A percentile compares a stretch with the other conserved stretches of the same genome.
Conservation (phyloP, 2,113 vertebrate species). For the Macquaria ambigua region DNA sequence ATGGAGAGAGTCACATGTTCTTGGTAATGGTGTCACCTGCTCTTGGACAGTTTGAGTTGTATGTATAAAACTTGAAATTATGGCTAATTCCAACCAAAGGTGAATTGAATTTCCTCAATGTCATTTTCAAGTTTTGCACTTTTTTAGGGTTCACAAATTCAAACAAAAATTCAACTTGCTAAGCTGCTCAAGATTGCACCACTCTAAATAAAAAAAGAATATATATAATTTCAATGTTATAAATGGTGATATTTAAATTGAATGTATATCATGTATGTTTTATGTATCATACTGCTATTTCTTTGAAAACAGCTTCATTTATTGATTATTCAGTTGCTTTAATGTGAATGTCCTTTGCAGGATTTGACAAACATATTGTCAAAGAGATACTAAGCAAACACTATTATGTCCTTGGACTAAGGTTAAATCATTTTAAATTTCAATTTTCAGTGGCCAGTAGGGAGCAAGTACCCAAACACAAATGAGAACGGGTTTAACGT, state of each 20-base stretch:
- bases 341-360: not conserved
- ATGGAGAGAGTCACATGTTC: not conserved
- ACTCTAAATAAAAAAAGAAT: too few species aligned
- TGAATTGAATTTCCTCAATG: too few species aligned
- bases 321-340: too few species aligned
- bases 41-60: not conserved
- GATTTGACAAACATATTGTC: not conserved
- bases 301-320: not conserved
- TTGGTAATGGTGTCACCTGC: not conserved
- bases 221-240: too few species aligned
- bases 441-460: not conserved
- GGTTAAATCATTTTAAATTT: not conserved
- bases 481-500: accelerated
- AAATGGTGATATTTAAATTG: too few species aligned
- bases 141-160: too few species aligned
- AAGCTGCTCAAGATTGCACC: too few species aligned
- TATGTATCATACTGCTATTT: not conserved
- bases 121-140: too few species aligned
- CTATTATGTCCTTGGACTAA: not conserved
- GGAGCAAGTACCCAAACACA: not conserved
- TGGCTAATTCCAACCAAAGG: too few species aligned
- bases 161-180: too few species aligned
- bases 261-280: too few species aligned
- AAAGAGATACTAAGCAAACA: not conserved
- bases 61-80: not conserved